phyloP scores from a whole-genome alignment of 1,140 invertebrate genomes.

The Triops longicaudatus region DNA sequence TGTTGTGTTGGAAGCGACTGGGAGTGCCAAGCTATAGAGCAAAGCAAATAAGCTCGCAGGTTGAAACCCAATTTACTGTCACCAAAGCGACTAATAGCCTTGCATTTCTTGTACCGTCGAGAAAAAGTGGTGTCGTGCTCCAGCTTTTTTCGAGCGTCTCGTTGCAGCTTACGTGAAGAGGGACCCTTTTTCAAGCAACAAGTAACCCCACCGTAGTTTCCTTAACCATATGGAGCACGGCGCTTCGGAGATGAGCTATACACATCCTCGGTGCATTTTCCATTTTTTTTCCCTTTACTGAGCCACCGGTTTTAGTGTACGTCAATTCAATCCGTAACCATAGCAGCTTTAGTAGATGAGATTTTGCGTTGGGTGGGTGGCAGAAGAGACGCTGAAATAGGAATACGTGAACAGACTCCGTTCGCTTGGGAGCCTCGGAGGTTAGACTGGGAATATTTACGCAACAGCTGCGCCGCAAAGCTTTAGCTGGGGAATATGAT shows the following conservation, averaged over 20 bases:
- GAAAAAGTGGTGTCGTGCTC: neutral
- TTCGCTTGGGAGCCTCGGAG: neutral
- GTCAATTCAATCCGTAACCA: neutral
- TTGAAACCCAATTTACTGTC: conserved; percentile 4
- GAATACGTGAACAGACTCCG: neutral
- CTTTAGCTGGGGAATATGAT: neutral
- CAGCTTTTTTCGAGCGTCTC: neutral
- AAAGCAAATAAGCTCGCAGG: neutral
- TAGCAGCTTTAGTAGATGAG: neutral
- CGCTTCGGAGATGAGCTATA: neutral
- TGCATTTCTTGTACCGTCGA: neutral
- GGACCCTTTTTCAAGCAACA: neutral
- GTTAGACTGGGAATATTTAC: neutral
- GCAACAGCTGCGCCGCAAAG: conserved; percentile 1
- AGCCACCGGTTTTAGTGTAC: neutral
- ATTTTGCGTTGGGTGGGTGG: neutral
- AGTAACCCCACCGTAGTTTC: neutral
- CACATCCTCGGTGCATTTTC: neutral
- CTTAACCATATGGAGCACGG: neutral
- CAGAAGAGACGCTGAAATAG: neutral
- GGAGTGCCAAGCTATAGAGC: conserved; percentile 1
- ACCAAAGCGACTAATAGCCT: conserved; percentile 7
- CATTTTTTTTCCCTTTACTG: neutral
- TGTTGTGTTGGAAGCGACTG: neutral
- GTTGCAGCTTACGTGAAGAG: neutral